These are phyloP conservation scores for Lucifuga dentata DNA, from an alignment of 2,113 vertebrate genomes.

Conservation along the genomic window DNA sequence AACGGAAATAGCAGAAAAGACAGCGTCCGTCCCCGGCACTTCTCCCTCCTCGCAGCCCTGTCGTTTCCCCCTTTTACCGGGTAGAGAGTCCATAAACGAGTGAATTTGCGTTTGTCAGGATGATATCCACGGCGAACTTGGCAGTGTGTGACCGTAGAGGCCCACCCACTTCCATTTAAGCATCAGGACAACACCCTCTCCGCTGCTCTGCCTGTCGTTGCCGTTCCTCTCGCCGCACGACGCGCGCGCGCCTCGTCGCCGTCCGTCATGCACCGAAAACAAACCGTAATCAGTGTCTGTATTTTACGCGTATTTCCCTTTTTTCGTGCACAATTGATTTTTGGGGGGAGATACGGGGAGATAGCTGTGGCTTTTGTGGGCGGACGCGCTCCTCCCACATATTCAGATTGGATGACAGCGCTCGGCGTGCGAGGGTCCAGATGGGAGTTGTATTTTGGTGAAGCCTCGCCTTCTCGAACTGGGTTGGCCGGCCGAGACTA, in stretches of 20 bases:
- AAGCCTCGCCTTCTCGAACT: constrained; percentile 63
- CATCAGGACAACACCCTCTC: constrained; percentile 80
- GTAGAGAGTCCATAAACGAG: constrained; percentile 65
- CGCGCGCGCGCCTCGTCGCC: constrained; percentile 57
- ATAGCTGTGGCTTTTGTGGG: constrained; percentile 84
- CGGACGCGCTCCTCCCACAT: constrained; percentile 85
- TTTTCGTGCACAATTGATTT: constrained; percentile 76
- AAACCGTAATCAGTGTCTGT: constrained; percentile 48
- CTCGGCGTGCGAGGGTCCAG: constrained; percentile 76
- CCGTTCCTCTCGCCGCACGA: constrained; percentile 44
- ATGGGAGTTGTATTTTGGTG: constrained; percentile 86
- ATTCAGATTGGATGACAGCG: constrained; percentile 84
- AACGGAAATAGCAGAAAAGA: constrained; percentile 64
- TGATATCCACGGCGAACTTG: constrained; percentile 79
- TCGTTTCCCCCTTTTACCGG: constrained; percentile 41
- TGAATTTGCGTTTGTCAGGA: constrained; percentile 69
- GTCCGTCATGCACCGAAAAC: constrained; percentile 62
- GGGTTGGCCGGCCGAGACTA: constrained; percentile 60
- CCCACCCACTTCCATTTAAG: constrained; percentile 87
- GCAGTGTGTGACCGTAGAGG: constrained; percentile 76
- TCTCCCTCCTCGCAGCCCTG: constrained; percentile 47
- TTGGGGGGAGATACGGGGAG: constrained; percentile 69
- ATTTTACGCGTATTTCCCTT: constrained; percentile 64
- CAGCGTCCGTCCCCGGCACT: constrained; percentile 50
- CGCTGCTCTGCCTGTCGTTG: constrained; percentile 64